Percentiles rank a stretch among this genome's conserved stretches.
Evolutionary conservation across 2,797 vertebrate genomes (phyloP).

Genomic region (Crax fasciolata): DNA sequence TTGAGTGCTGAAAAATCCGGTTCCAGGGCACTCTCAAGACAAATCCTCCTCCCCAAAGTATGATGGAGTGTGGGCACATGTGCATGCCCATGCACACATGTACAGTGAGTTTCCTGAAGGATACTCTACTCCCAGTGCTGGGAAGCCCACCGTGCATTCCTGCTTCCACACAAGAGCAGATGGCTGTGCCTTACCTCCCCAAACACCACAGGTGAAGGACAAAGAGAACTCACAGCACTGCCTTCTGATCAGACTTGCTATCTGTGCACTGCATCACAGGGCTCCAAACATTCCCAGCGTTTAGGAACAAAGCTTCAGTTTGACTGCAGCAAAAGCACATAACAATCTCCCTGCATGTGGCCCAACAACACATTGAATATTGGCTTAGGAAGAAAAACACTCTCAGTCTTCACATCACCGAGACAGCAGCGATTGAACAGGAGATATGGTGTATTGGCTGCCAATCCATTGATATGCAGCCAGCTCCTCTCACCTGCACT

Average conservation of each 20-base stretch:
- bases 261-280: background rate
- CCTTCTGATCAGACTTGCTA: background rate
- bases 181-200: background rate
- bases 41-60: background rate
- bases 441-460: background rate
- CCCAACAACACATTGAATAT: rapidly evolving
- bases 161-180: rapidly evolving
- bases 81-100: rapidly evolving
- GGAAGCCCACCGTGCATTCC: background rate
- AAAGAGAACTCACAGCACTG: background rate
- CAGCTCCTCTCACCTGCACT: slow-evolving; percentile 19
- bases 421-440: background rate
- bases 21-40: background rate
- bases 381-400: background rate
- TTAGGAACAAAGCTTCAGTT: background rate
- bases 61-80: rapidly evolving
- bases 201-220: background rate
- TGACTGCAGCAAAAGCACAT: background rate
- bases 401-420: background rate
- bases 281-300: background rate
- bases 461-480: background rate
- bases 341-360: background rate
- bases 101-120: background rate
- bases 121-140: rapidly evolving
- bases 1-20: background rate